Evolutionary conservation across 2,888 invertebrate genomes (phyloP), one percentile per base, ranked within the genome.

Genomic region (Nymphalis c-album): DNA sequence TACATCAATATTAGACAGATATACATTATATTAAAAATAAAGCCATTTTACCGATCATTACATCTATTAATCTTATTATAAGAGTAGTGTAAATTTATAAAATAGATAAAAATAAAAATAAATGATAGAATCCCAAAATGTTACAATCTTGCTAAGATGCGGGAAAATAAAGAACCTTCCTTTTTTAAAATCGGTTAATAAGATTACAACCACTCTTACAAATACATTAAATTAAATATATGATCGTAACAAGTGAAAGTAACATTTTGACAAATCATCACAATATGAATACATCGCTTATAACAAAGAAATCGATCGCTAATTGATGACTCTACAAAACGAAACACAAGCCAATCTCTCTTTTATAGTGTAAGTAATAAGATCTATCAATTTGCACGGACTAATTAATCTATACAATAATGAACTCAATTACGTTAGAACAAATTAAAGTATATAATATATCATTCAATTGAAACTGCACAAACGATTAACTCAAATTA

Each of bases 201-300:
- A 4, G 40, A 40, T 13, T 40, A 40, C 4, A 10, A 40, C 40
- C 40, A 1, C 40, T 4, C 40, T 40, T 10, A 13, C 4, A 40
- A 13, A 26, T 16, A 7, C 13, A 53, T 7, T n/a, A n/a, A n/a
- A n/a, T 17, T 31, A 55, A 31, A 55, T 50, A 55, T 22, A 64
- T 47, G 51, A 31, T 51, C 46, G 18, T 31, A 64, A 51, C 48
- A 65, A 65, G 65, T 65, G 65, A 65, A 65, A 65, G 65, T 60
- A 18, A 48, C 22, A 18, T 48, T 31, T 60, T 26, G 31, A 45
- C 48, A 53, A 63, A 31, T 31, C 18, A 55, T 3, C 53, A n/a
- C n/a, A 31, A n/a, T 26, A 18, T 65, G 31, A 50, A 53, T 47
- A 53, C 40, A 64, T 53, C 60, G 46, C 17, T 60, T 53, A 20